Evolutionary conservation across 2,888 invertebrate species (phyloP), one percentile per base, ranked within the genome.

Genomic region (Strigamia maritima): DNA sequence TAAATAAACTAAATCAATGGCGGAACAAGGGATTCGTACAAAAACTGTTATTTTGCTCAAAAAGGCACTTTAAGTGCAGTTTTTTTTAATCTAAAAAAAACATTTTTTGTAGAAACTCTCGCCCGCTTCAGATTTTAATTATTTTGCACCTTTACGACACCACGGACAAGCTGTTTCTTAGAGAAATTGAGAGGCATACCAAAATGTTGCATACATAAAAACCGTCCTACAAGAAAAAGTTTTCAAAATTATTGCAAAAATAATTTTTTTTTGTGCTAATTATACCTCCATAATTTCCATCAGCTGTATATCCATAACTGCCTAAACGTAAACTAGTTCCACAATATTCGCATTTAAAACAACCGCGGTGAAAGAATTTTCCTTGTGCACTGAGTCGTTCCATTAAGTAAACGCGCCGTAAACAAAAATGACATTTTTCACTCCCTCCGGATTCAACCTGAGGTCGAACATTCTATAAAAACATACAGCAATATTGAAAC

Each of bases 321-420:
- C 93, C 93, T 75, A 95, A 90, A 75, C 95, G 90, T 75, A 98
- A 89, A 80, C 92, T 92, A 4, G 92, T 91, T 83, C 92, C 92
- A 87, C 97, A 98, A 85, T 95, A 94, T 86, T 95, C 93, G 87
- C 98, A 98, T 81, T 94, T 92, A 88, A 98, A 94, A 88, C 98
- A 98, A 74, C 93, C 92, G 80, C 96, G 91, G 87, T 98, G 97
- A 86, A 97, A 91, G 84, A 94, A 94, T 83, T 94, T 90, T 19
- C 95, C 95, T 88, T 95, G 94, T 2, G 96, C 94, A 75, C 91
- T 92, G 81, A 96, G 90, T 81, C 94, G 90, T 86, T 98, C 97
- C 89, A 97, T 95, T 35, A 97, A 90, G 86, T 98, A 98, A 79
- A 98, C 97, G 74, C 94, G 90, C 86, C 93, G 93, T 79, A 92